These are phyloP conservation scores for Steinernema carpocapsae DNA, from an alignment of 2,888 invertebrate genomes.

Conservation along the genomic window DNA sequence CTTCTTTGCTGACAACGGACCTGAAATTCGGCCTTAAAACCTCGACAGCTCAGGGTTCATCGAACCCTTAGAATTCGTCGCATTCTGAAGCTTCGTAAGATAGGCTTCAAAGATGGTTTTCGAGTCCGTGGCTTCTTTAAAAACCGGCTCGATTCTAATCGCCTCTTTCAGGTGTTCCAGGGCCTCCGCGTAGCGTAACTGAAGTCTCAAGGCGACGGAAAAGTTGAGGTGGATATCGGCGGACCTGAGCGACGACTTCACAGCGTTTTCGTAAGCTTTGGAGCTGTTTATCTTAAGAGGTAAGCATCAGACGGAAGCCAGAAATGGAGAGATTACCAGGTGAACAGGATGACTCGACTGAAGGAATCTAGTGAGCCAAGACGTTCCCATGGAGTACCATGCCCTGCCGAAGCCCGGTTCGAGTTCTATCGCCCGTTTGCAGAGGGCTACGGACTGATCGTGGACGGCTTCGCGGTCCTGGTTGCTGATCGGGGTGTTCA, in stretches of 20 bases:
- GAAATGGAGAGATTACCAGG: neutral
- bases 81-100: slow-evolving; percentile 1
- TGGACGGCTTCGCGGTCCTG: slow-evolving; percentile 25
- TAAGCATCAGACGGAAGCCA: neutral
- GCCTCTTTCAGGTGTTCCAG: slow-evolving; percentile 37
- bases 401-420: slow-evolving; percentile 37
- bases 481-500: neutral
- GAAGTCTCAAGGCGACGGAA: slow-evolving; percentile 35
- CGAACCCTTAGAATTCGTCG: neutral
- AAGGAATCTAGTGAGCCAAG: slow-evolving; percentile 35
- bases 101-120: neutral
- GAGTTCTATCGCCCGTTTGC: slow-evolving; percentile 33
- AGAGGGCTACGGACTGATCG: slow-evolving; percentile 32
- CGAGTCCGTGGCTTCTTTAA: slow-evolving; percentile 34
- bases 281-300: slow-evolving; percentile 34
- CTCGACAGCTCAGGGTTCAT: neutral
- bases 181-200: slow-evolving; percentile 38
- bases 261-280: slow-evolving; percentile 38
- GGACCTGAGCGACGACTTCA: neutral
- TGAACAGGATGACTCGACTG: slow-evolving; percentile 11
- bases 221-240: slow-evolving; percentile 42
- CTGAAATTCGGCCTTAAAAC: neutral
- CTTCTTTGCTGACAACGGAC: slow-evolving; percentile 17
- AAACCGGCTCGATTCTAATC: slow-evolving; percentile 41
- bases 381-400: slow-evolving; percentile 41